phyloP scores from a whole-genome alignment of 1,140 invertebrate species.

The Pseudobourletiella spinata region DNA sequence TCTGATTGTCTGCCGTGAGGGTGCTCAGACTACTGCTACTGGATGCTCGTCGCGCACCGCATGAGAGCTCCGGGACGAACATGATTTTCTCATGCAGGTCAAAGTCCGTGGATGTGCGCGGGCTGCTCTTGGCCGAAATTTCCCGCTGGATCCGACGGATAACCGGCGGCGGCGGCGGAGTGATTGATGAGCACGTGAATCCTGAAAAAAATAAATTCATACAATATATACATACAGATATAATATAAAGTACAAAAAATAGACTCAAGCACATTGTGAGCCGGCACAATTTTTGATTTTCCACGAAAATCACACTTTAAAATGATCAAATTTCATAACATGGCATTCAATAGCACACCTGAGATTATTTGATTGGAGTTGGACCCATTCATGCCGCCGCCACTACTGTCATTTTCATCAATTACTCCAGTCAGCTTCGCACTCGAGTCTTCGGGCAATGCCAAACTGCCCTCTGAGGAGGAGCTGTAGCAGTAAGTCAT shows the following conservation, averaged over 20 bases:
- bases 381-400: no score
- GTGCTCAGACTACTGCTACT: conserved; percentile 28
- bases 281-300: background rate
- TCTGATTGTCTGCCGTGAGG: conserved; percentile 16
- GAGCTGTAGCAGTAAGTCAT: conserved; percentile 24
- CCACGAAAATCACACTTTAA: no score
- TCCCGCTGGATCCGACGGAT: conserved; percentile 18
- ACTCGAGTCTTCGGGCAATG: no score
- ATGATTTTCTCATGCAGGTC: background rate
- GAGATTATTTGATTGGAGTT: no score
- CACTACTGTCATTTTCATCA: no score
- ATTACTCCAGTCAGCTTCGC: no score
- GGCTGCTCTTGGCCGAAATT: background rate
- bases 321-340: no score
- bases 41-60: conserved; percentile 10
- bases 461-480: conserved; percentile 11
- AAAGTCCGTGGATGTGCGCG: background rate
- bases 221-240: no score
- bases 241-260: no score
- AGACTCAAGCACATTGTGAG: no score
- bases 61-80: background rate
- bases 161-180: conserved; percentile 28
- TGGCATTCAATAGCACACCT: no score
- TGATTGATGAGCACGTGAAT: conserved; percentile 23
- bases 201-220: no score